Conservation (phyloP, 1,140 invertebrate genomes). For the Eumeta japonica region DNA sequence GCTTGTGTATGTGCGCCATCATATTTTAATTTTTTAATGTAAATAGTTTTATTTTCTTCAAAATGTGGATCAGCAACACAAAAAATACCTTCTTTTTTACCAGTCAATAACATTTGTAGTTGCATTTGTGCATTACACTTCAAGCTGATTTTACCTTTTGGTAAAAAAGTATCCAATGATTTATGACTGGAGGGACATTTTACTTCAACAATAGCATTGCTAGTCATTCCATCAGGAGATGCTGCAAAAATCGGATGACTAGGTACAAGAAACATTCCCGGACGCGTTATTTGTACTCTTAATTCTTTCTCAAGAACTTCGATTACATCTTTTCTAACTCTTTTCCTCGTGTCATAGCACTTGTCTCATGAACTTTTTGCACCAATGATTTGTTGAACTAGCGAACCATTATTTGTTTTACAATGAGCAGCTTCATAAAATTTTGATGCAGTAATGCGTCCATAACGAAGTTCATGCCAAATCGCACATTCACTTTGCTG, state of each 20-base stretch:
- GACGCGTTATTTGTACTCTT: constrained; percentile 1
- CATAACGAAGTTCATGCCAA: constrained; percentile 1
- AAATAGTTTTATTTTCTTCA: constrained; percentile 1
- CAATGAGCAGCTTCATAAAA: constrained; percentile 1
- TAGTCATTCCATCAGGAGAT: constrained; percentile 1
- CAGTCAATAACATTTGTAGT: constrained; percentile 1
- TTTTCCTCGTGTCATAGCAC: constrained; percentile 1
- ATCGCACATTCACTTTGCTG: constrained; percentile 1
- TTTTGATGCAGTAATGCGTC: constrained; percentile 1
- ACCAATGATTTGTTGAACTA: constrained; percentile 1
- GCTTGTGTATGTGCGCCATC: constrained; percentile 1
- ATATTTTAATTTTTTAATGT: constrained; percentile 1
- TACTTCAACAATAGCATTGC: constrained; percentile 1
- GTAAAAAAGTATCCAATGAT: constrained; percentile 1
- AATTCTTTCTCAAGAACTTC: constrained; percentile 1
- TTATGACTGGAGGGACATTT: background rate
- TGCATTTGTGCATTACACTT: constrained; percentile 1
- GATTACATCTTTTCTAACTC: constrained; percentile 1
- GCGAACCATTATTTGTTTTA: background rate
- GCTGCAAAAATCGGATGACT: constrained; percentile 1
- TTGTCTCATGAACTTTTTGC: background rate
- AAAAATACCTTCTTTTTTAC: background rate
- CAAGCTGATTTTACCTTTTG: constrained; percentile 1
- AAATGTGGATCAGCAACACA: constrained; percentile 1
- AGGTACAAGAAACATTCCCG: background rate